Percentiles rank a stretch among this genome's conserved stretches.
Evolutionary conservation across 2,888 invertebrate species (phyloP).

Genomic region (Volucella inflata): DNA sequence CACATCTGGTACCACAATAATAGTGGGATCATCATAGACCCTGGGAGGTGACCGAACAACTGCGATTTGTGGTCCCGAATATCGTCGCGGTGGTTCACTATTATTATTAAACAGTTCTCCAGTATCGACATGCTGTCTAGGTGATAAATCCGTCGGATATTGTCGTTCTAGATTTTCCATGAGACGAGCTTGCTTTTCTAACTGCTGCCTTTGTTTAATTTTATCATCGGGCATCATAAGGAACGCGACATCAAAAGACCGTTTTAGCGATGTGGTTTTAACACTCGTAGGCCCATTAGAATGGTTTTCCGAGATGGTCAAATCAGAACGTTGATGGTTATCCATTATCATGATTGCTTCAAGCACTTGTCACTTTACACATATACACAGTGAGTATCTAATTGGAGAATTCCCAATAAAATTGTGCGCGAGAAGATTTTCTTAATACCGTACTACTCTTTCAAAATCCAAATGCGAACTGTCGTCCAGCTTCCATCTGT

Average conservation of each 20-base stretch:
- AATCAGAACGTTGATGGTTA: slow-evolving; percentile 83
- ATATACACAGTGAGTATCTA: slow-evolving; percentile 45
- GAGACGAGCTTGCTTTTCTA: slow-evolving; percentile 84
- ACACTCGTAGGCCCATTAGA: slow-evolving; percentile 82
- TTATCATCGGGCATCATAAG: slow-evolving; percentile 94
- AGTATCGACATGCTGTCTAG: slow-evolving; percentile 80
- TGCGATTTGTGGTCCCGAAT: slow-evolving; percentile 79
- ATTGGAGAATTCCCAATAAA: slow-evolving; percentile 69
- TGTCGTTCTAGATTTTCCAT: slow-evolving; percentile 83
- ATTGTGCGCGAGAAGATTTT: slow-evolving; percentile 35
- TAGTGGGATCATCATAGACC: slow-evolving; percentile 83
- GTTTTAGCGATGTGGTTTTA: slow-evolving; percentile 85
- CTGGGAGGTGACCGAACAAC: slow-evolving; percentile 80
- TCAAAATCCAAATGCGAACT: slow-evolving; percentile 82
- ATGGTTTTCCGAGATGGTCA: slow-evolving; percentile 82
- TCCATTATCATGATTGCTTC: slow-evolving; percentile 88
- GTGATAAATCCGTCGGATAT: slow-evolving; percentile 83
- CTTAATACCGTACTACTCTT: slow-evolving; percentile 70
- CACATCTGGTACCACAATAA: slow-evolving; percentile 80
- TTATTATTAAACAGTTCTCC: slow-evolving; percentile 80
- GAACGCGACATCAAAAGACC: slow-evolving; percentile 96
- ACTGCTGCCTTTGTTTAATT: slow-evolving; percentile 86
- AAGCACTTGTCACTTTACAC: slow-evolving; percentile 66
- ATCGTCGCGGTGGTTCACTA: slow-evolving; percentile 79
- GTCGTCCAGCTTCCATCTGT: slow-evolving; percentile 83